Conservation (phyloP, 2,888 invertebrate species). For the Chirona hameri region DNA sequence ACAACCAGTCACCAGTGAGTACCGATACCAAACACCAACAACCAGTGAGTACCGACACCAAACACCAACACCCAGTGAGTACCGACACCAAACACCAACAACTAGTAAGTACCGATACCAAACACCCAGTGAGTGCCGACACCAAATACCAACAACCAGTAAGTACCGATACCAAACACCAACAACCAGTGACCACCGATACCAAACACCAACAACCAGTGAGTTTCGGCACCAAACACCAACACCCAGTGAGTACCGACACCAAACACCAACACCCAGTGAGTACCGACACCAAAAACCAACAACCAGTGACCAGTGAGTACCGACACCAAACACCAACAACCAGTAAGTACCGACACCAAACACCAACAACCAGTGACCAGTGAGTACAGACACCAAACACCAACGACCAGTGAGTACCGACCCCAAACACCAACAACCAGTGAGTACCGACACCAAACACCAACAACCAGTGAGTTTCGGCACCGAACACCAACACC, state of each 20-base stretch:
- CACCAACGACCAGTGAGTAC: background rate
- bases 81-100: background rate
- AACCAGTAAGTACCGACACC: conserved; percentile 37
- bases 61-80: background rate
- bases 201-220: no score
- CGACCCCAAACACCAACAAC: background rate
- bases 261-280: conserved; percentile 94
- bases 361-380: background rate
- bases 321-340: background rate
- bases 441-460: background rate
- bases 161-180: background rate
- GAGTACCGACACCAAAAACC: conserved; percentile 51
- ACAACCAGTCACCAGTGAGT: background rate
- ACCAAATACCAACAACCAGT: no score
- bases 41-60: background rate
- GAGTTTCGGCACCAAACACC: background rate
- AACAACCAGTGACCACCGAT: no score
- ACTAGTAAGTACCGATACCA: no score
- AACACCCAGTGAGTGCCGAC: background rate
- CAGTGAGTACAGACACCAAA: background rate
- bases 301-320: conserved; percentile 65
- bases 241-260: conserved; percentile 61
- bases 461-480: no score
- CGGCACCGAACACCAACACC: background rate
- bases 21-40: background rate